Percentiles rank a stretch among this genome's conserved stretches.
Conservation (phyloP, 2,797 vertebrate genomes). For the Arrhamphus sclerolepis region DNA sequence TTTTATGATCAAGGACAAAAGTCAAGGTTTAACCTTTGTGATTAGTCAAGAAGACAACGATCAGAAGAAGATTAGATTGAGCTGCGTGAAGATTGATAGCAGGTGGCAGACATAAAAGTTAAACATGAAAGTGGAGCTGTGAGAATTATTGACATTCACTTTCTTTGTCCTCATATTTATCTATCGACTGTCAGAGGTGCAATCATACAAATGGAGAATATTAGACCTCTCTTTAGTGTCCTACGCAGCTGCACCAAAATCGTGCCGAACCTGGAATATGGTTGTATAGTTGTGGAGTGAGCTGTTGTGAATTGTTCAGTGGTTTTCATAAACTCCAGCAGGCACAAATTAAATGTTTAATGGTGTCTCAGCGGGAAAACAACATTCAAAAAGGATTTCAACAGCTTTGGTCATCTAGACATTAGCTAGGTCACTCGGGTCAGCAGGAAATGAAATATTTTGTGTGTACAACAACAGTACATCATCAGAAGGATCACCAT, state of each 20-base stretch:
- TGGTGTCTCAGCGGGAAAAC: conserved; percentile 3
- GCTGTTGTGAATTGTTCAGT: conserved; percentile 10
- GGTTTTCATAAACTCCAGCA: conserved; percentile 8
- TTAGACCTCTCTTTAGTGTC: conserved; percentile 12
- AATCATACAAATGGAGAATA: conserved; percentile 15
- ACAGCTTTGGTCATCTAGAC: not conserved
- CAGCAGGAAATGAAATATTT: conserved; percentile 1
- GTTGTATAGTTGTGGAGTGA: not conserved
- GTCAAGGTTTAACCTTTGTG: conserved; percentile 14
- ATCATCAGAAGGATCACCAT: not conserved
- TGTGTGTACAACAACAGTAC: not conserved
- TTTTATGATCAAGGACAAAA: conserved; percentile 5
- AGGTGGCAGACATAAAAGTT: conserved; percentile 2
- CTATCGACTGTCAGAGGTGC: conserved; percentile 21
- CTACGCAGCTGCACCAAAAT: conserved; percentile 13
- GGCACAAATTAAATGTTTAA: not conserved
- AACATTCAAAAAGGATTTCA: conserved; percentile 8
- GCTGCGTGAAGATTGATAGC: conserved; percentile 3
- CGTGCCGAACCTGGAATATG: not conserved
- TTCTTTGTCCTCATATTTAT: conserved; percentile 22
- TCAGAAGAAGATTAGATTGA: conserved; percentile 14
- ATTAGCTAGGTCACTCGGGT: conserved; percentile 1
- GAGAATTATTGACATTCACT: conserved; percentile 24
- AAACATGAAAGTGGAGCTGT: conserved; percentile 7
- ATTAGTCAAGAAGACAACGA: conserved; percentile 22